These are phyloP conservation scores for Temnothorax rugatulus DNA, from an alignment of 2,888 invertebrate genomes.

Conservation along the genomic window DNA sequence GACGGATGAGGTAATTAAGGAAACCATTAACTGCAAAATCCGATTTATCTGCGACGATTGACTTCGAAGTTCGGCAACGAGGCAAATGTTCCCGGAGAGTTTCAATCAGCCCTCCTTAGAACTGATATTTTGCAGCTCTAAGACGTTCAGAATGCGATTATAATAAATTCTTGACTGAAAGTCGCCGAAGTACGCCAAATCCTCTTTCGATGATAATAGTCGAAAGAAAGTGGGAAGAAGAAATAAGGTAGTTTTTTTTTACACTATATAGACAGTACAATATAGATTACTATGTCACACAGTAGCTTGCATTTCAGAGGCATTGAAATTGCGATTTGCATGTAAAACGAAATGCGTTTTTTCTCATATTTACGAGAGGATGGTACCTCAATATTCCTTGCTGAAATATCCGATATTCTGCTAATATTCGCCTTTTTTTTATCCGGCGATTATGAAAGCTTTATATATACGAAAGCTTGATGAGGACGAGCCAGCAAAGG, in stretches of 20 bases:
- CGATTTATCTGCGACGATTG: conserved; percentile 77
- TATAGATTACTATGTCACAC: conserved; percentile 15
- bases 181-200: conserved; percentile 73
- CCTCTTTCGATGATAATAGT: conserved; percentile 75
- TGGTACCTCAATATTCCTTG: conserved; percentile 43
- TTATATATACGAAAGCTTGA: background rate
- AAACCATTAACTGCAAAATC: conserved; percentile 73
- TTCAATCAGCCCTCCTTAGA: conserved; percentile 71
- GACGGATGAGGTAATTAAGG: conserved; percentile 74
- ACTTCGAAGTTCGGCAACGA: conserved; percentile 68
- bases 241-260: conserved; percentile 12
- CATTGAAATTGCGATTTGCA: conserved; percentile 56
- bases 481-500: conserved; percentile 12
- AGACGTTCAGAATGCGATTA: conserved; percentile 76
- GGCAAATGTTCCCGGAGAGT: conserved; percentile 72
- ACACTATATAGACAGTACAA: conserved; percentile 29
- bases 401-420: conserved; percentile 30
- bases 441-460: conserved; percentile 9
- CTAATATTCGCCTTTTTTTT: conserved; percentile 36
- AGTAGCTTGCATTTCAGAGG: conserved; percentile 52
- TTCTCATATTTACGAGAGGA: conserved; percentile 50
- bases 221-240: conserved; percentile 25
- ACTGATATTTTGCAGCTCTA: conserved; percentile 70
- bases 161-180: conserved; percentile 77
- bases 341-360: conserved; percentile 52